A percentile compares a stretch with the other conserved stretches of the same genome.
Conservation (phyloP, 2,888 invertebrate species). For the Cepaea hortensis region DNA sequence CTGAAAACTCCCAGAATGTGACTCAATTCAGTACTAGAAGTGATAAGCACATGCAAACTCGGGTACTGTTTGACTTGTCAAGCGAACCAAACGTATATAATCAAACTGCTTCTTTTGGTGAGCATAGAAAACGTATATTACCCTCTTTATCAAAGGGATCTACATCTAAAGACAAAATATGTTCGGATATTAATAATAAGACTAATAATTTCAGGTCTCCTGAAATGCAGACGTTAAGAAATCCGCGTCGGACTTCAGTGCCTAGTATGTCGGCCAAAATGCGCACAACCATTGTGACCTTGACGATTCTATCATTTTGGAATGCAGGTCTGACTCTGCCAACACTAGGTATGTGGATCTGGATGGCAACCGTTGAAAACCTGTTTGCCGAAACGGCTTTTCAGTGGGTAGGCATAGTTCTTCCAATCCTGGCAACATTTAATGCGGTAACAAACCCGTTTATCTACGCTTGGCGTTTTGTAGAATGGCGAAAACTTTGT, state of each 20-base stretch:
- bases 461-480: slow-evolving; percentile 34
- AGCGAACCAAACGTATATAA: too few species aligned
- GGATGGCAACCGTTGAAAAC: neutral
- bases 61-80: too few species aligned
- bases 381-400: neutral
- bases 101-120: neutral
- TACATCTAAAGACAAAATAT: neutral
- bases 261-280: slow-evolving; percentile 3
- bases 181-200: too few species aligned
- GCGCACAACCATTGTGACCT: slow-evolving; percentile 15
- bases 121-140: neutral
- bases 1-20: too few species aligned
- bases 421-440: neutral
- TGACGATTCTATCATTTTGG: slow-evolving; percentile 25
- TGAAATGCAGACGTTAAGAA: neutral
- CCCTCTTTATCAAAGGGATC: neutral
- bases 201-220: neutral
- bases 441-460: slow-evolving; percentile 10
- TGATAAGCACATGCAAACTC: too few species aligned
- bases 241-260: too few species aligned
- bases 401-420: neutral
- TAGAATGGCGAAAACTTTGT: slow-evolving; percentile 22
- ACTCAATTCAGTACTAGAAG: neutral
- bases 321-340: slow-evolving; percentile 1
- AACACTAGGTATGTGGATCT: slow-evolving; percentile 20